Evolutionary conservation across 2,888 invertebrate genomes (phyloP).

Genomic region (Ochropacha duplaris): DNA sequence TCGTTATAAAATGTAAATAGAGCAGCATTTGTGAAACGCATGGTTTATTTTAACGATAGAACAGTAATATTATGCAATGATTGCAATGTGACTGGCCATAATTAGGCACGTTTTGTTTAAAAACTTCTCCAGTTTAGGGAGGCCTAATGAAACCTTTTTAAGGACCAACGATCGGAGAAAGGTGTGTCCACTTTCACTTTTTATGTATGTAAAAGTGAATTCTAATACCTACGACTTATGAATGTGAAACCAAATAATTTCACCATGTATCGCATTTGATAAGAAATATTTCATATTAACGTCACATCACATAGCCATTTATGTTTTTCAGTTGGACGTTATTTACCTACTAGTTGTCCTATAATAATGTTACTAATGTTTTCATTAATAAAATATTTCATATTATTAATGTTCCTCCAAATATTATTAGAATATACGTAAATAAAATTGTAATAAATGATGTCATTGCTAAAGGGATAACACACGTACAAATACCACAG

Average conservation of each 20-base stretch:
- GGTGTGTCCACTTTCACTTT: constrained; percentile 30
- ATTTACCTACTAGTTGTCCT: neutral
- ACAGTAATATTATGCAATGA: neutral
- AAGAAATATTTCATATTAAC: neutral
- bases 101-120: neutral
- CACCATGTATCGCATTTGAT: neutral
- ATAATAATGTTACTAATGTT: neutral
- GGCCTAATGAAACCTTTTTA: constrained; percentile 14
- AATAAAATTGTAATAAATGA: no score
- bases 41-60: neutral
- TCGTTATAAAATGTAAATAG: no score
- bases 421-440: no score
- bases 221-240: constrained; percentile 18
- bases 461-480: no score
- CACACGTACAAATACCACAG: no score
- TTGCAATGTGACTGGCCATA: neutral
- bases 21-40: no score
- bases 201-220: constrained; percentile 20
- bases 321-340: neutral
- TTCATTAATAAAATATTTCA: neutral
- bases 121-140: constrained; percentile 2
- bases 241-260: constrained; percentile 21
- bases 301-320: neutral
- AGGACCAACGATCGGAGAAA: constrained; percentile 27
- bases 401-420: no score